Conservation (phyloP, 2,797 vertebrate genomes). For the Semotilus atromaculatus region DNA sequence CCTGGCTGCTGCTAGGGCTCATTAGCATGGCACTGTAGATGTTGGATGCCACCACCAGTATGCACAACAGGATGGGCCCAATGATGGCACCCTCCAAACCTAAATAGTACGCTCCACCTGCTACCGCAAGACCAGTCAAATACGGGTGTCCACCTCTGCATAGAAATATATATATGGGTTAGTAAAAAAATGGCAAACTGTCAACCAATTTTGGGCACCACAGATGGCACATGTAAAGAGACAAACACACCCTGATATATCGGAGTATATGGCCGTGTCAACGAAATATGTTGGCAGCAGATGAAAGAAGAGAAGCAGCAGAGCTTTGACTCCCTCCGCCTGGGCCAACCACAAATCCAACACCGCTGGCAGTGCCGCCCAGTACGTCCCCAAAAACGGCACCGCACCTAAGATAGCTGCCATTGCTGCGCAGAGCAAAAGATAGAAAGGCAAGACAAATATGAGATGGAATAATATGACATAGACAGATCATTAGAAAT, state of each 20-base stretch:
- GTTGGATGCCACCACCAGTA: constrained; percentile 96
- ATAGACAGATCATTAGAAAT: too few relatives aligned
- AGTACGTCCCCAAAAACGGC: constrained; percentile 96
- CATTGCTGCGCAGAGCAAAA: constrained; percentile 78
- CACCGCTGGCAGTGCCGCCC: constrained; percentile 93
- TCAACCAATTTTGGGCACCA: background rate
- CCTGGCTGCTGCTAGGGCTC: constrained; percentile 89
- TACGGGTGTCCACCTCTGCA: constrained; percentile 95
- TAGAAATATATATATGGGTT: constrained; percentile 2
- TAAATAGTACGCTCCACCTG: constrained; percentile 95
- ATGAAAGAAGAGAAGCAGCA: constrained; percentile 92
- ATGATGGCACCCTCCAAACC: constrained; percentile 98
- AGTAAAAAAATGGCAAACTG: background rate
- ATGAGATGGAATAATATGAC: background rate
- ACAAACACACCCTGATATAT: constrained; percentile 91
- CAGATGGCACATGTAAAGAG: background rate
- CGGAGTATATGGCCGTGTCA: constrained; percentile 98
- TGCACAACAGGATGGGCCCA: constrained; percentile 96
- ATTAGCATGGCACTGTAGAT: constrained; percentile 98
- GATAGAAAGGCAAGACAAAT: background rate
- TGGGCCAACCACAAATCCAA: constrained; percentile 96
- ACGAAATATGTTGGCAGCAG: constrained; percentile 97
- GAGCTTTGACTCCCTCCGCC: constrained; percentile 90
- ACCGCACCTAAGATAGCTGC: constrained; percentile 96
- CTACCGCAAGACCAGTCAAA: constrained; percentile 94